Evolutionary conservation across 2,888 invertebrate genomes (phyloP), one percentile per base, ranked within the genome.

Genomic region (Ophion ventricosus): DNA sequence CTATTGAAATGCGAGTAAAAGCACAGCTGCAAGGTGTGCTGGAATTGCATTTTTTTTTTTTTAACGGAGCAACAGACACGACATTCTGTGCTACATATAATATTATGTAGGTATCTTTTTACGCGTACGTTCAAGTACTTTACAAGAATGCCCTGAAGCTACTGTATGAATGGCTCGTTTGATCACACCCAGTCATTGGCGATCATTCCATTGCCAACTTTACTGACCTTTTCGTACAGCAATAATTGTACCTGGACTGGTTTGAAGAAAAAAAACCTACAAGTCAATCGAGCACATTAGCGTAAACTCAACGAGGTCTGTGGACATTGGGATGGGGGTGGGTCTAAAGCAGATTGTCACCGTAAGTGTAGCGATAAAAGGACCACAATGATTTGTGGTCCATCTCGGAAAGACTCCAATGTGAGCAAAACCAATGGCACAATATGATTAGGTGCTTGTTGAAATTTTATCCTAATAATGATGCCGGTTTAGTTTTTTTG

Each of bases 351-450:
- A 73, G 35, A 81, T n/a, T 11, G 54, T 10, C 8, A 67, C 10
- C 23, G 69, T 23, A 2, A 25, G n/a, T 17, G 43, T 49, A 64
- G 40, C n/a, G 59, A 67, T 76, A 35, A 43, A 64, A 77, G n/a
- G 35, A 72, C 70, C 49, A 56, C n/a, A 59, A 66, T 26, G 56
- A 77, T 72, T 72, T 66, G 20, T 59, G n/a, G n/a, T 10, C 35
- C 11, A 59, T 49, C n/a, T 49, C 43, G 72, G 77, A 14, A 73
- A 82, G 35, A 14, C 29, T 23, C n/a, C 10, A 54, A 20, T 77
- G 77, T 72, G 82, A 77, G 72, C n/a, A n/a, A 77, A 72, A 61
- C 64, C 23, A n/a, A 70, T 67, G 76, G 66, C 77, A 66, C n/a
- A 82, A 17, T 49, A 75, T 20, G 80, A 75, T 11, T 11, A 69